These are phyloP conservation scores for Chelonus insularis DNA, from an alignment of 1,140 invertebrate species.

Conservation along the genomic window DNA sequence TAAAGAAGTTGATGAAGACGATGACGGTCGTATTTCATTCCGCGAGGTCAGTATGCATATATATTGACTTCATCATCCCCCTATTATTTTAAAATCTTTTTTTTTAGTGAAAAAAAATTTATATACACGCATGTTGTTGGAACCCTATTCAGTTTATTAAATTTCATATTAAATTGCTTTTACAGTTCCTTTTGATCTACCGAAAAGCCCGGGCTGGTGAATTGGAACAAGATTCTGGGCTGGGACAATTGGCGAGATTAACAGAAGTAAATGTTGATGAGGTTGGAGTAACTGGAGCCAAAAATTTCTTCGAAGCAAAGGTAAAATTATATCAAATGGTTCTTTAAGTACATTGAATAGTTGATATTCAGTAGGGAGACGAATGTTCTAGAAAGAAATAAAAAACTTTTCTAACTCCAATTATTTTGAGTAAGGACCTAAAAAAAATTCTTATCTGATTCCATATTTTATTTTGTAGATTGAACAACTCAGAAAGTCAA, in stretches of 20 bases:
- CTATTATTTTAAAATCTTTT: neutral
- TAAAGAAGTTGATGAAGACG: conserved; percentile 88
- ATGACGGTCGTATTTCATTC: conserved; percentile 87
- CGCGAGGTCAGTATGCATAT: conserved; percentile 68
- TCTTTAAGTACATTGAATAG: too few species aligned
- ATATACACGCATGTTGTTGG: too few species aligned
- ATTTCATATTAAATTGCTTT: too few species aligned
- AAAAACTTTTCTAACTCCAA: too few species aligned
- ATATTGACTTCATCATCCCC: neutral
- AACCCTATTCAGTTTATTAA: too few species aligned
- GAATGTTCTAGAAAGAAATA: too few species aligned
- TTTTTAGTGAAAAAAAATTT: neutral
- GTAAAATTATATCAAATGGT: too few species aligned
- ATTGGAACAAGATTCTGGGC: conserved; percentile 76
- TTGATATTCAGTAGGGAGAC: too few species aligned
- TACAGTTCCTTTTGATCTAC: conserved; percentile 82
- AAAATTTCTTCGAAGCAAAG: conserved; percentile 90
- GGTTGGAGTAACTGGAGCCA: conserved; percentile 86
- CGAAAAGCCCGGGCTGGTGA: conserved; percentile 85
- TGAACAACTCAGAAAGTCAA: conserved; percentile 75
- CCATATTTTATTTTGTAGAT: conserved; percentile 64
- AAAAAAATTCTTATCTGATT: too few species aligned
- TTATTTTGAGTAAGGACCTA: too few species aligned
- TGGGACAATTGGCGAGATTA: conserved; percentile 78
- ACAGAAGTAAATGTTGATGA: conserved; percentile 88